Evolutionary conservation across 2,113 vertebrate genomes (phyloP).

Genomic region (Zingel zingel): DNA sequence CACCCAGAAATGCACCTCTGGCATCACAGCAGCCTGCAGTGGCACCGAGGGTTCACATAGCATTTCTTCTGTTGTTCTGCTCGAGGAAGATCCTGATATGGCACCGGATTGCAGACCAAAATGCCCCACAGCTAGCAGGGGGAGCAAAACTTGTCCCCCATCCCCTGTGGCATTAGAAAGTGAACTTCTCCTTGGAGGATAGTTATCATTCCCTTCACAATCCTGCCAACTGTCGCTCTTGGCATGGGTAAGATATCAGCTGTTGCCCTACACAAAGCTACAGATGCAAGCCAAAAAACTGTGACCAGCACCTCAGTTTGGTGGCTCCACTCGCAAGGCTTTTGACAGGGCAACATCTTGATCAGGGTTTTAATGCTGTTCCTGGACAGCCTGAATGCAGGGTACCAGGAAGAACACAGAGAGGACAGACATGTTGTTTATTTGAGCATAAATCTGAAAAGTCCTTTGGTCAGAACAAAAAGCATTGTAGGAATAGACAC

Average conservation of each 20-base stretch:
- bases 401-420: background rate
- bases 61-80: conserved; percentile 22
- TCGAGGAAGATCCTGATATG: conserved; percentile 22
- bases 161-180: conserved; percentile 21
- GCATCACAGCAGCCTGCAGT: conserved; percentile 9
- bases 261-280: conserved; percentile 27
- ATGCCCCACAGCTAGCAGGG: conserved; percentile 23
- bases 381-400: background rate
- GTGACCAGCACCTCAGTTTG: conserved; percentile 15
- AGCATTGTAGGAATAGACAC: background rate
- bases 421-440: background rate
- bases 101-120: conserved; percentile 6
- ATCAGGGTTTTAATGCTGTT: conserved; percentile 5
- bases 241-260: conserved; percentile 28
- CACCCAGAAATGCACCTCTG: conserved; percentile 22
- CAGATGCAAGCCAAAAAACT: conserved; percentile 17
- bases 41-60: conserved; percentile 5
- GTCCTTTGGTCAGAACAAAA: background rate
- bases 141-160: conserved; percentile 19
- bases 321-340: background rate
- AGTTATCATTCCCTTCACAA: conserved; percentile 29
- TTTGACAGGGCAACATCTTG: conserved; percentile 29
- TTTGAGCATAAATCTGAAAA: background rate
- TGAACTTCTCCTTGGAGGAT: conserved; percentile 27
- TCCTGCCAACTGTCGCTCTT: conserved; percentile 39